These are phyloP conservation scores for Oncorhynchus keta DNA, from an alignment of 2,113 vertebrate genomes.

Conservation along the genomic window DNA sequence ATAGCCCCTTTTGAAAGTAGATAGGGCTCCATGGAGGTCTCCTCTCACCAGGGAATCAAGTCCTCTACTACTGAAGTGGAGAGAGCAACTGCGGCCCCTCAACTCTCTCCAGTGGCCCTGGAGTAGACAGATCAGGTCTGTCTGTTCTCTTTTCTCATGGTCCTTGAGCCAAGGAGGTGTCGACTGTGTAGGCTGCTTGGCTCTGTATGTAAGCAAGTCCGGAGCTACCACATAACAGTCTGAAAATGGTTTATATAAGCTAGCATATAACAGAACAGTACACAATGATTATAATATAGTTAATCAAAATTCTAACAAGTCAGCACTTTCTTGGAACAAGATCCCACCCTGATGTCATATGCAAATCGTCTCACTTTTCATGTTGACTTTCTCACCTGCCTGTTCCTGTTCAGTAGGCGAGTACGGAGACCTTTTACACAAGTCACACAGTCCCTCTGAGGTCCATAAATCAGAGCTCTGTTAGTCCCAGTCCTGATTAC, in stretches of 20 bases:
- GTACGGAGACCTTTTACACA: background rate
- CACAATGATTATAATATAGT: background rate
- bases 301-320: too few relatives aligned
- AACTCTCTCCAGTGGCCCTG: conserved; percentile 8
- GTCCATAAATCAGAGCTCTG: background rate
- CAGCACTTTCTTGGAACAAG: too few relatives aligned
- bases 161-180: conserved; percentile 8
- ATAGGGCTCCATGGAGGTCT: conserved; percentile 69
- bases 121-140: conserved; percentile 35
- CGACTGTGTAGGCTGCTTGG: background rate
- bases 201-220: background rate
- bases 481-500: background rate
- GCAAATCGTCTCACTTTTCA: background rate
- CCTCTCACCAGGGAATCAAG: conserved; percentile 66
- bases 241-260: background rate
- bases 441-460: background rate
- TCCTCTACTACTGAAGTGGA: conserved; percentile 52
- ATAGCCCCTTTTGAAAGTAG: conserved; percentile 61
- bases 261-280: background rate
- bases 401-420: background rate
- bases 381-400: background rate
- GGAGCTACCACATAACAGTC: background rate
- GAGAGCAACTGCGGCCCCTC: conserved; percentile 49
- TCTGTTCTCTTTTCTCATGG: conserved; percentile 15
- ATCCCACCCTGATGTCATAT: background rate